Percentiles rank a stretch among this genome's conserved stretches.
These are phyloP conservation scores for Zoanthus sansibaricus DNA, from an alignment of 92 coral and sea anemone genomes.

Conservation along the genomic window DNA sequence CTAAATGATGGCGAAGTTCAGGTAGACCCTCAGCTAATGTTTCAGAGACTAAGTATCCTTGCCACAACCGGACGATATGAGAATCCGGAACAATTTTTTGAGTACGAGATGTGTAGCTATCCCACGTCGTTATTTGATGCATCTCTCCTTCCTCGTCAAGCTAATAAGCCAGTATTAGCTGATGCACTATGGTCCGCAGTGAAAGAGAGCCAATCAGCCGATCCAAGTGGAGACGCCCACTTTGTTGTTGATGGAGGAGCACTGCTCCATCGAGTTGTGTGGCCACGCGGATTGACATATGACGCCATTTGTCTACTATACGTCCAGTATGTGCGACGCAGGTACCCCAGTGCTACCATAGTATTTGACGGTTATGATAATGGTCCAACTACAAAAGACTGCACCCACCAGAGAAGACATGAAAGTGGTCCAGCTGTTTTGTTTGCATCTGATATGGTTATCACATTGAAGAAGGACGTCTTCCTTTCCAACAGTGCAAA, in stretches of 20 bases:
- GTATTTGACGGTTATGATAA: conserved; percentile 66
- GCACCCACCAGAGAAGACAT: conserved; percentile 59
- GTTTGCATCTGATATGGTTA: no score
- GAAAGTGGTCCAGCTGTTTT: background rate
- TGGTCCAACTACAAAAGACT: conserved; percentile 66
- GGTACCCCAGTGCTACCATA: background rate
- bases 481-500: background rate
- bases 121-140: conserved; percentile 53
- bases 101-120: conserved; percentile 51
- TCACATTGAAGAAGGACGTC: background rate
- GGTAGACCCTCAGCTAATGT: conserved; percentile 43
- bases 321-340: background rate
- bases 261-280: background rate
- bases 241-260: background rate
- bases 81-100: conserved; percentile 29
- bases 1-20: no score
- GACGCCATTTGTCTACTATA: background rate
- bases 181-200: background rate
- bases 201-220: background rate
- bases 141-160: conserved; percentile 45
- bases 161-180: conserved; percentile 46
- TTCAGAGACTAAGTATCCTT: conserved; percentile 28
- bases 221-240: background rate
- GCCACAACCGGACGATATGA: conserved; percentile 53
- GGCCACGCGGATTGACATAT: background rate